Evolutionary conservation across 2,113 vertebrate genomes (phyloP).

Genomic region (Pontoporia blainvillei): DNA sequence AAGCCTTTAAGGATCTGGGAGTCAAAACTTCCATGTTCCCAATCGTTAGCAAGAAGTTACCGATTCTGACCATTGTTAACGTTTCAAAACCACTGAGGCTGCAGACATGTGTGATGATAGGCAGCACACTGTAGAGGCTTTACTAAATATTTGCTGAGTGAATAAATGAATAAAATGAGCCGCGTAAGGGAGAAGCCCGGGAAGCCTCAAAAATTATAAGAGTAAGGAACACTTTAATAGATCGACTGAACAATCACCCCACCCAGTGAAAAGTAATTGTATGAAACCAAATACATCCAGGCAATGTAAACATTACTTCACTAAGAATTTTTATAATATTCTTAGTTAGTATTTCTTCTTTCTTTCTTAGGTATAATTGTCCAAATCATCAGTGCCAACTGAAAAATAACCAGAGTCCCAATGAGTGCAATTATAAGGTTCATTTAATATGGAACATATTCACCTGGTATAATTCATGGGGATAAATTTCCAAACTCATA

Average conservation of each 20-base stretch:
- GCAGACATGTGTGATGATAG: not conserved
- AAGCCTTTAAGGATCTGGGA: not conserved
- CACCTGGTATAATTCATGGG: not conserved
- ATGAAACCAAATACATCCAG: not conserved
- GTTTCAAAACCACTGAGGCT: conserved; percentile 12
- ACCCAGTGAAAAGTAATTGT: not conserved
- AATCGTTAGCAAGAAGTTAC: not conserved
- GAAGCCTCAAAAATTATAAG: not conserved
- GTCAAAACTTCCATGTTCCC: not conserved
- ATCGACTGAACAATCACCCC: not conserved
- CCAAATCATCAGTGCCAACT: not conserved
- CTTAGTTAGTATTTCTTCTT: not conserved
- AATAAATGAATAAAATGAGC: conserved; percentile 19
- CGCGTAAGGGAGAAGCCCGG: not conserved
- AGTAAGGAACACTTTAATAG: not conserved
- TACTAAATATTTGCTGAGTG: conserved; percentile 12
- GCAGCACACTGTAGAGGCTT: not conserved
- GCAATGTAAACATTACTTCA: not conserved
- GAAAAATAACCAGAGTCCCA: conserved; percentile 33
- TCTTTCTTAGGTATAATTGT: conserved; percentile 15
- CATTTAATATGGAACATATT: conserved; percentile 8
- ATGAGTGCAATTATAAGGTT: not conserved
- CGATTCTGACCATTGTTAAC: not conserved
- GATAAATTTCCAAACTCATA: conserved; percentile 19
- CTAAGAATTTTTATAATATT: not conserved